Evolutionary conservation across 2,113 vertebrate species (phyloP), one percentile per base, ranked within the genome.

Genomic region (Stigmatopora nigra): DNA sequence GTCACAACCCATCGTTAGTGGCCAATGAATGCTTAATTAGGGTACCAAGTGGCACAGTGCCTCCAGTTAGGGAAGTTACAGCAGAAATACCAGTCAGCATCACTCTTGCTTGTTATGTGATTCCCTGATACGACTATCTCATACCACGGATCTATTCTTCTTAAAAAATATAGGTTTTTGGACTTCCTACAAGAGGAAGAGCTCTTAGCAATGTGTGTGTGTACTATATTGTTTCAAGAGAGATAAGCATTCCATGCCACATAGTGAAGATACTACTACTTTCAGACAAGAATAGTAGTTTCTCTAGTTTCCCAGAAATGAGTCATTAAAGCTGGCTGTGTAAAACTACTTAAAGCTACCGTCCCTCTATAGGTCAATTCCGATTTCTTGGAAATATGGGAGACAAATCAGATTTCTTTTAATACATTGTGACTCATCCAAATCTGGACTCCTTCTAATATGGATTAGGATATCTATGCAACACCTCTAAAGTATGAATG

Each of bases 11-110:
- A 85, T 88, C 77, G 70, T 89, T 87, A 87, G 83, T 79, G 78
- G 83, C 75, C 78, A 83, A 84, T 90, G 86, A 88, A 89, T 89
- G 88, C 83, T 88, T 90, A 86, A 91, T 89, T 87, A 88, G 86
- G 84, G 66, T 83, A 88, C 83, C 86, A 86, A 89, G 90, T 89
- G 88, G 82, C 82, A 84, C 83, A 83, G 73, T 74, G 82, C 77
- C 78, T 62, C 61, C 58, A 80, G 73, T 69, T 66, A 77, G 77
- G 84, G 78, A 79, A 84, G 61, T 79, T 82, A 80, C 64, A 87
- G 72, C 73, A 65, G 65, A 73, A 78, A 82, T 73, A 63, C 76
- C 72, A 69, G 70, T 71, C 80, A 73, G 74, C 77, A 70, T n/a
- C 74, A 62, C 64, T 70, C 31, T 19, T 56, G 13, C 47, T 41